A percentile compares a stretch with the other conserved stretches of the same genome.
These are phyloP conservation scores for Drosophila koepferae DNA, from an alignment of 2,888 invertebrate genomes.

Conservation along the genomic window DNA sequence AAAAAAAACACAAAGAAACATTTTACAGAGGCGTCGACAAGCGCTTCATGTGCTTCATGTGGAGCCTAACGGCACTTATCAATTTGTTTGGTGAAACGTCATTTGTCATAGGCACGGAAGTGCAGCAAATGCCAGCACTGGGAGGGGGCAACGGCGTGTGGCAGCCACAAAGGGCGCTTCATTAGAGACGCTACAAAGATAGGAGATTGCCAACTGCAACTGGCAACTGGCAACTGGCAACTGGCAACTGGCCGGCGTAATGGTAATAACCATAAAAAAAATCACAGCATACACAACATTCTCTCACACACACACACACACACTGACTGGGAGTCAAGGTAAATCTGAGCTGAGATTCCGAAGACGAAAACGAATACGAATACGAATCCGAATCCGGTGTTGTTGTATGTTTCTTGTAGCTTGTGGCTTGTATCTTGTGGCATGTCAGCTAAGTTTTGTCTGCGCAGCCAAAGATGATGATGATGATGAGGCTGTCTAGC, in stretches of 20 bases:
- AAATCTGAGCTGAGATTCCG: slow-evolving; percentile 66
- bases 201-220: slow-evolving; percentile 1
- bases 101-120: slow-evolving; percentile 69
- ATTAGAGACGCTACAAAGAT: slow-evolving; percentile 43
- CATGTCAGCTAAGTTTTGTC: slow-evolving; percentile 56
- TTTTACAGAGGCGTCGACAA: slow-evolving; percentile 48
- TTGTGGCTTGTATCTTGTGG: slow-evolving; percentile 48
- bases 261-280: slow-evolving; percentile 66
- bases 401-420: slow-evolving; percentile 59
- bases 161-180: slow-evolving; percentile 51
- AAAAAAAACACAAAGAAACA: slow-evolving; percentile 4
- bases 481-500: slow-evolving; percentile 23
- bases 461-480: slow-evolving; percentile 33
- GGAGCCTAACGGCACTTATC: slow-evolving; percentile 69
- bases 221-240: slow-evolving; percentile 21
- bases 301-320: slow-evolving; percentile 46
- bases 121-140: slow-evolving; percentile 12
- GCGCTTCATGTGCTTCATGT: slow-evolving; percentile 21
- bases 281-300: slow-evolving; percentile 37
- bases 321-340: slow-evolving; percentile 23
- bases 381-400: slow-evolving; percentile 54
- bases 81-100: slow-evolving; percentile 66
- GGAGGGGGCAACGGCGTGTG: slow-evolving; percentile 11
- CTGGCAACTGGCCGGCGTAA: slow-evolving; percentile 49
- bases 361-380: slow-evolving; percentile 59